Conservation (phyloP, 2,797 vertebrate genomes). For the Melanotaenia maccullochi region DNA sequence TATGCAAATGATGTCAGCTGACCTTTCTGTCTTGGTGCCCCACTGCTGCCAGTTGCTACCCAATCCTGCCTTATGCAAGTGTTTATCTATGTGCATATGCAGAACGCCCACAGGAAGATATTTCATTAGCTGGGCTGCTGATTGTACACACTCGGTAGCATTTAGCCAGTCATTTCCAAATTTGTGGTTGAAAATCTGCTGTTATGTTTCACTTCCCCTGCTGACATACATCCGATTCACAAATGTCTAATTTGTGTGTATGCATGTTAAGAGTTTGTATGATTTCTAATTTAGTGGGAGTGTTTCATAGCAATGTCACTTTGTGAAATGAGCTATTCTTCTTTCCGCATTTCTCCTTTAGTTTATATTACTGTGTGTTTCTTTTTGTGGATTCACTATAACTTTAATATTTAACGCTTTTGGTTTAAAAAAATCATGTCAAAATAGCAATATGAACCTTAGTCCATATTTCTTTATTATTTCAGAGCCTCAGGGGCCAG, state of each 20-base stretch:
- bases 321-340: slow-evolving; percentile 7
- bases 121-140: slow-evolving; percentile 54
- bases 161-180: slow-evolving; percentile 54
- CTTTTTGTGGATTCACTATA: slow-evolving; percentile 1
- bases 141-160: slow-evolving; percentile 40
- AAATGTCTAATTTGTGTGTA: slow-evolving; percentile 8
- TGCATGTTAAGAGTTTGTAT: slow-evolving; percentile 9
- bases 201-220: slow-evolving; percentile 49
- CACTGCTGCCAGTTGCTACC: slow-evolving; percentile 59
- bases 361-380: slow-evolving; percentile 27
- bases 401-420: slow-evolving; percentile 6
- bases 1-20: slow-evolving; percentile 72
- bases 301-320: slow-evolving; percentile 53
- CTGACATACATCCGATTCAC: slow-evolving; percentile 41
- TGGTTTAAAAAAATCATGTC: background rate
- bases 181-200: slow-evolving; percentile 50
- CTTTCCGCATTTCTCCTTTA: slow-evolving; percentile 34
- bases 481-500: background rate
- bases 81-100: slow-evolving; percentile 4
- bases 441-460: slow-evolving; percentile 3
- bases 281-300: slow-evolving; percentile 34
- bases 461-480: background rate
- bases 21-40: slow-evolving; percentile 62
- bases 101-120: slow-evolving; percentile 42
- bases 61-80: slow-evolving; percentile 31